Base-by-base conservation (phyloP, 2,888 invertebrate genomes). In the Idaea aversata region DNA sequence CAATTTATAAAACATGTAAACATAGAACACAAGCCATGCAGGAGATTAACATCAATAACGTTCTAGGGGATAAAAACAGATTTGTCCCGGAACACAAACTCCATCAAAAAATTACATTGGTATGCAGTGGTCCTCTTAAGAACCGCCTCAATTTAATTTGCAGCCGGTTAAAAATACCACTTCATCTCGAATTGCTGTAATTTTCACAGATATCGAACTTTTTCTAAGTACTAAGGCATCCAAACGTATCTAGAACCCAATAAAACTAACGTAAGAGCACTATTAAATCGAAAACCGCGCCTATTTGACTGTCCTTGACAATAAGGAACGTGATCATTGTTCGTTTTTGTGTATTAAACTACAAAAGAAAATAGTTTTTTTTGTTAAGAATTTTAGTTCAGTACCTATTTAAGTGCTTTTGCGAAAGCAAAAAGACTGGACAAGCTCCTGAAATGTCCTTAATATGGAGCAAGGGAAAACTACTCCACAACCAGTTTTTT, bases 291-390 rank as follows among this genome's bases (percentile, higher is more conserved):
- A 66, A n/a, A 75, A 74, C 77, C 75, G 77, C 76, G 80, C 81
- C 81, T 82, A 82, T 84, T 78, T 78, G 74, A 63, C 80, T 75
- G 76, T 77, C 74, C 76, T 73, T 70, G 67, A 79, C 80, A 82
- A 80, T 80, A 82, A 77, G 80, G 79, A 77, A 74, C 75, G 75
- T 75, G 74, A 75, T 78, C 75, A 79, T 77, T 77, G 78, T 65
- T 70, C 70, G 69, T 70, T 64, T 25, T 38, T 5, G 4, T 70
- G 73, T 71, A 63, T 15, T 70, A 82, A 80, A 70, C 25, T 25
- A 64, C 63, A 75, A 35, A 73, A 71, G 71, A 69, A 64, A 59
- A 47, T 59, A 64, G 13, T 35, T 63, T 34, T 47, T 10, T 6
- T 5, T 47, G 3, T 7, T 47, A 10, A 10, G 5, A 57, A 65